Evolutionary conservation across 2,888 invertebrate species (phyloP), one percentile per base, ranked within the genome.

Genomic region (Ethmia dodecea): DNA sequence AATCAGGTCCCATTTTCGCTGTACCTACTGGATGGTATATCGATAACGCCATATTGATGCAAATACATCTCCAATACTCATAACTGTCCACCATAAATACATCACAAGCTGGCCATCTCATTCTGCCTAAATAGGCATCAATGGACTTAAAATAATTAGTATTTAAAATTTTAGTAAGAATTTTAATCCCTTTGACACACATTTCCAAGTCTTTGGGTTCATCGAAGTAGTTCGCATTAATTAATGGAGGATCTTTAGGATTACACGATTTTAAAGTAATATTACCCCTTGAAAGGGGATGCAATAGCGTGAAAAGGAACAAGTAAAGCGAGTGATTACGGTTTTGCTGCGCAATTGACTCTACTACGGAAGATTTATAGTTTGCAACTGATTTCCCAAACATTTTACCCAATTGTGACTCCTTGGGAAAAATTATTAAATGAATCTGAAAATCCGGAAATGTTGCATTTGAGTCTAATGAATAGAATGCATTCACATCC

Each of bases 1-100:
- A 54, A 3, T 47, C 44, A 0, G 80, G 70, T 4, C 88, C 89
- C 89, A 89, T 89, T 55, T 72, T 86, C 0, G 80, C 71, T 0
- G 88, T 88, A 14, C 92, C 90, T 8, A 88, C 88, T 0, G 92
- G 92, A 67, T 93, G 92, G 50, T 90, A 92, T 24, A 92, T 89
- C n/a, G 52, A 49, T 2, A 40, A 25, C 0, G 49, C 48, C 16
- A 51, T 39, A 54, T 92, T 91, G 12, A 89, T 61, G 26, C 45
- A 43, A 31, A 50, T 42, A 31, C 54, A 54, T 31, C 41, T 35
- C 52, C 54, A 52, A 26, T 54, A 54, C n/a, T 42, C 33, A 5
- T 36, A 31, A 30, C 46, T 50, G 20, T 46, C 45, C 2, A 50
- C 29, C 22, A 40, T 40, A 9, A 43, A 39, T 5, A 28, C 13